Evolutionary conservation across 1,140 invertebrate genomes (phyloP).

Genomic region (Laupala kohalensis): DNA sequence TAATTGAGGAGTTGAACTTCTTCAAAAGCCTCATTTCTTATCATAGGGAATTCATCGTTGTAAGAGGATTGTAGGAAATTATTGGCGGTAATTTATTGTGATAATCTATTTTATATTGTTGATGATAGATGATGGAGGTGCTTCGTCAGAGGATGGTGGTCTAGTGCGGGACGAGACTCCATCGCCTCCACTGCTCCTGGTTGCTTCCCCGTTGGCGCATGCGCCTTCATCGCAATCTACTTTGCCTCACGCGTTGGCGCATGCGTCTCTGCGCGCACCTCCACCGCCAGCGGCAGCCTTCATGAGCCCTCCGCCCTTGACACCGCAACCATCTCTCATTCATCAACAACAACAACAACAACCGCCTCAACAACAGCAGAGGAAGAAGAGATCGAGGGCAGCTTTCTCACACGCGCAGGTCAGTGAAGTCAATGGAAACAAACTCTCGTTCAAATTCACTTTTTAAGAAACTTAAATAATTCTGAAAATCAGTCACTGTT

Average conservation of each 20-base stretch:
- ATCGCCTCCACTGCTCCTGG: background rate
- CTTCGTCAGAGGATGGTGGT: background rate
- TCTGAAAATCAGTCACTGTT: too few species aligned
- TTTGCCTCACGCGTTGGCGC: background rate
- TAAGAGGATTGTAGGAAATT: too few species aligned
- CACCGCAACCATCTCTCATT: background rate
- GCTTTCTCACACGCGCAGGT: conserved; percentile 85
- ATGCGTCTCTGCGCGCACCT: background rate
- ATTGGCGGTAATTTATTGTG: too few species aligned
- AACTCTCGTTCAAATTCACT: too few species aligned
- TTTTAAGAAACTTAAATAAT: too few species aligned
- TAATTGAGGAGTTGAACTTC: too few species aligned
- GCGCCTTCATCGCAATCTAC: too few species aligned
- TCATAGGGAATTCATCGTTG: too few species aligned
- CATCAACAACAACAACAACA: background rate
- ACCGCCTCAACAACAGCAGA: conserved; percentile 20
- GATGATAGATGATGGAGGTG: background rate
- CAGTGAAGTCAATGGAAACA: background rate
- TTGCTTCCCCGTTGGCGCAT: background rate
- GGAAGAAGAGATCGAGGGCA: conserved; percentile 85
- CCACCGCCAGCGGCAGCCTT: background rate
- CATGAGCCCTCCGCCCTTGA: background rate
- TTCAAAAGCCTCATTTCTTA: too few species aligned
- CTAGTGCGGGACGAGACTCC: background rate
- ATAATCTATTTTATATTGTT: too few species aligned